Conservation (phyloP, 2,113 vertebrate genomes). For the Sylvietta virens region DNA sequence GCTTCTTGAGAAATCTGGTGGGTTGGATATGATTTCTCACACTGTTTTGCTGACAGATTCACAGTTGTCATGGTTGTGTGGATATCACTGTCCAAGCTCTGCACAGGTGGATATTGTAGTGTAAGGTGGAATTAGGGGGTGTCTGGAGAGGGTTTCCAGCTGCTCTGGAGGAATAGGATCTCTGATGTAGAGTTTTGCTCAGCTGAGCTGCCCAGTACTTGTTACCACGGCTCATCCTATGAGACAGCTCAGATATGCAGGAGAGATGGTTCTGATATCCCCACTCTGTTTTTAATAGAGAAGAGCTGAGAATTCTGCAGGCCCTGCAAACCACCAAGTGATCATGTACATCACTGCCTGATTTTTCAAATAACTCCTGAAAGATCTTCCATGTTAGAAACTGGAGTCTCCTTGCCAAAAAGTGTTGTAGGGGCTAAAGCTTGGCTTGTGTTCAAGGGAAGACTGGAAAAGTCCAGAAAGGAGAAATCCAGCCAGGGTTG, state of each 20-base stretch:
- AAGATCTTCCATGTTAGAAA: neutral
- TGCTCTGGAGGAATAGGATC: neutral
- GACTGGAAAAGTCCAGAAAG: neutral
- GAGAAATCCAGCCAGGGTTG: neutral
- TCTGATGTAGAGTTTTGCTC: neutral
- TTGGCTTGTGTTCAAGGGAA: neutral
- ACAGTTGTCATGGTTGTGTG: neutral
- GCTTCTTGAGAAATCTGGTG: neutral
- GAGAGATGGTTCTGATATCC: neutral
- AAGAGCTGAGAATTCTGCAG: neutral
- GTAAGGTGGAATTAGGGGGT: neutral
- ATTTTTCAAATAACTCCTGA: neutral
- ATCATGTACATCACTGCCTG: neutral
- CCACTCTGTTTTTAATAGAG: neutral
- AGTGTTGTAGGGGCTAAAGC: neutral
- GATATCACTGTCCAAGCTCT: neutral
- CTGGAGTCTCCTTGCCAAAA: neutral
- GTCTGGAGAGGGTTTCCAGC: neutral
- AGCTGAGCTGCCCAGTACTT: neutral
- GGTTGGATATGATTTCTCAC: neutral
- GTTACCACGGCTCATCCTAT: neutral
- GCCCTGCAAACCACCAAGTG: neutral
- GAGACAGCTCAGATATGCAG: neutral
- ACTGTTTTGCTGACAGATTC: neutral
- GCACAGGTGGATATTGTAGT: neutral